Evolutionary conservation across 1,140 invertebrate genomes (phyloP).

Genomic region (Bombus waltoni): DNA sequence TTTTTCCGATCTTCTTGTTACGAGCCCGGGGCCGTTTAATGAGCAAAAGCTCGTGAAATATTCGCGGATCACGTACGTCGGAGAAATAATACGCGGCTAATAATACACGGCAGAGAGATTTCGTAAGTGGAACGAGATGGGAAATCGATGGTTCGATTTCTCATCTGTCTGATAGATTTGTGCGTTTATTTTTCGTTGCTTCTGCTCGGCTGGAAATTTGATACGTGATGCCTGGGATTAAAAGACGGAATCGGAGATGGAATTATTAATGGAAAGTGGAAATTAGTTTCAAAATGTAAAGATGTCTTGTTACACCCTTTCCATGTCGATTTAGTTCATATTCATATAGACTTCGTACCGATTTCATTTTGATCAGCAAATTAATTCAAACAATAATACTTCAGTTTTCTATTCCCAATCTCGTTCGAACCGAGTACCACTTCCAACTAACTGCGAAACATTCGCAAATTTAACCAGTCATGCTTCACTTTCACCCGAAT

Average conservation of each 20-base stretch:
- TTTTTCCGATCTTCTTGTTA: neutral
- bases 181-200: neutral
- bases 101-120: constrained; percentile 3
- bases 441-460: neutral
- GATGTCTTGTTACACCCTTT: neutral
- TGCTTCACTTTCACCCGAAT: neutral
- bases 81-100: constrained; percentile 19
- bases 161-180: neutral
- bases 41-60: constrained; percentile 12
- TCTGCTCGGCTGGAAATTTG: neutral
- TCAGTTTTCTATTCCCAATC: too few relatives aligned
- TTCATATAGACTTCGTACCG: too few relatives aligned
- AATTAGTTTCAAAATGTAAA: neutral
- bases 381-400: too few relatives aligned
- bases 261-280: neutral
- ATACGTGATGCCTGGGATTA: neutral
- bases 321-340: too few relatives aligned
- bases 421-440: neutral
- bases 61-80: constrained; percentile 30
- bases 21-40: neutral
- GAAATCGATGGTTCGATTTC: neutral
- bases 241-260: neutral
- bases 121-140: too few relatives aligned
- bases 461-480: neutral
- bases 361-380: too few relatives aligned